phyloP scores from a whole-genome alignment of 2,888 invertebrate species.

The Subacronicta megacephala region DNA sequence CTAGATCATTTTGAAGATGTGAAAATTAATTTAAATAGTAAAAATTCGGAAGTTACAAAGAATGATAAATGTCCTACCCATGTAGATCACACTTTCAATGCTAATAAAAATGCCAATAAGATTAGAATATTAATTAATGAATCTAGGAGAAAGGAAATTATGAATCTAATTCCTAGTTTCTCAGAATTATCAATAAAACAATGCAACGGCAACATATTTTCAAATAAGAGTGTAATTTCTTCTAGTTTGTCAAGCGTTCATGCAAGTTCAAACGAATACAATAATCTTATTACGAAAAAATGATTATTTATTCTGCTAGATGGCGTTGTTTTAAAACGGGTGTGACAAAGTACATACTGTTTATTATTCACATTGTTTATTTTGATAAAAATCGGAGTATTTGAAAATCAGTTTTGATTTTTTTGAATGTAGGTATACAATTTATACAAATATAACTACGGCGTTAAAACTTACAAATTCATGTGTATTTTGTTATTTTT shows the following conservation, averaged over 20 bases:
- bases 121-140: slow-evolving; percentile 44
- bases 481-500: slow-evolving; percentile 21
- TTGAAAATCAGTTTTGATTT: not conserved
- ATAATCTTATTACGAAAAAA: slow-evolving; percentile 3
- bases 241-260: not conserved
- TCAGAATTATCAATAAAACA: slow-evolving; percentile 14
- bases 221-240: not conserved
- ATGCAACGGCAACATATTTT: not conserved
- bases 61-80: not conserved
- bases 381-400: not conserved
- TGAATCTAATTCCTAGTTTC: slow-evolving; percentile 20
- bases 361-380: not conserved
- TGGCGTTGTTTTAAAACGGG: slow-evolving; percentile 11
- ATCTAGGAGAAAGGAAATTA: slow-evolving; percentile 30
- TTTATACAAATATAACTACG: slow-evolving; percentile 3
- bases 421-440: slow-evolving; percentile 2
- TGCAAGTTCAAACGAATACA: not conserved
- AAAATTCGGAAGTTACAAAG: not conserved
- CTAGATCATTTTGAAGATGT: slow-evolving; percentile 34
- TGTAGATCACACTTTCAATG: slow-evolving; percentile 13
- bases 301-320: slow-evolving; percentile 6
- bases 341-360: slow-evolving; percentile 1
- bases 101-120: slow-evolving; percentile 26
- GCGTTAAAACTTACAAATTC: slow-evolving; percentile 1
- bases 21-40: not conserved